Conservation (phyloP, 2,888 invertebrate species). For the Auanema sp. region DNA sequence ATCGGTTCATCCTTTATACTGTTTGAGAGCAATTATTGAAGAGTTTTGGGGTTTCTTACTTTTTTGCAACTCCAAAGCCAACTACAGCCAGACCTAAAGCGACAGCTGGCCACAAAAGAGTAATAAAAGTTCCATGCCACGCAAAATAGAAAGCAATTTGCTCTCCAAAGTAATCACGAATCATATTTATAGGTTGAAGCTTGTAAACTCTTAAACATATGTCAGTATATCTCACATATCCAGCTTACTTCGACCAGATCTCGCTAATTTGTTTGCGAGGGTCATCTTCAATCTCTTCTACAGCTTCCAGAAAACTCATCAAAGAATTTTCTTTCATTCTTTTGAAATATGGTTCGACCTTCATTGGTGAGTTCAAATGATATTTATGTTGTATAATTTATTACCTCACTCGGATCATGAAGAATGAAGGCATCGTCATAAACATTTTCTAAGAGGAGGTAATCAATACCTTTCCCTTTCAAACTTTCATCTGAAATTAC, state of each 20-base stretch:
- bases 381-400: constrained; percentile 2
- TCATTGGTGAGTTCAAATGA: constrained; percentile 29
- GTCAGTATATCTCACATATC: not conserved
- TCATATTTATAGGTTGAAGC: constrained; percentile 36
- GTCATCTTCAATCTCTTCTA: constrained; percentile 33
- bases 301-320: constrained; percentile 25
- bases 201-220: constrained; percentile 26
- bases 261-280: constrained; percentile 21
- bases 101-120: constrained; percentile 66
- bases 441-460: constrained; percentile 64
- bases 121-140: constrained; percentile 66
- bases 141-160: constrained; percentile 68
- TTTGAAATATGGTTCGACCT: constrained; percentile 46
- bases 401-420: constrained; percentile 63
- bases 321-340: constrained; percentile 33
- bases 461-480: constrained; percentile 63
- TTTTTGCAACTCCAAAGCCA: constrained; percentile 65
- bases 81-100: constrained; percentile 66
- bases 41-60: constrained; percentile 50
- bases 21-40: constrained; percentile 4
- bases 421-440: constrained; percentile 65
- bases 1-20: constrained; percentile 21
- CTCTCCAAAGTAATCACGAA: constrained; percentile 67
- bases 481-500: constrained; percentile 27
- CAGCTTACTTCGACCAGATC: not conserved